A percentile compares a stretch with the other conserved stretches of the same genome.
These are phyloP conservation scores for Phorcus lineatus DNA, from an alignment of 2,888 invertebrate species.

Conservation along the genomic window DNA sequence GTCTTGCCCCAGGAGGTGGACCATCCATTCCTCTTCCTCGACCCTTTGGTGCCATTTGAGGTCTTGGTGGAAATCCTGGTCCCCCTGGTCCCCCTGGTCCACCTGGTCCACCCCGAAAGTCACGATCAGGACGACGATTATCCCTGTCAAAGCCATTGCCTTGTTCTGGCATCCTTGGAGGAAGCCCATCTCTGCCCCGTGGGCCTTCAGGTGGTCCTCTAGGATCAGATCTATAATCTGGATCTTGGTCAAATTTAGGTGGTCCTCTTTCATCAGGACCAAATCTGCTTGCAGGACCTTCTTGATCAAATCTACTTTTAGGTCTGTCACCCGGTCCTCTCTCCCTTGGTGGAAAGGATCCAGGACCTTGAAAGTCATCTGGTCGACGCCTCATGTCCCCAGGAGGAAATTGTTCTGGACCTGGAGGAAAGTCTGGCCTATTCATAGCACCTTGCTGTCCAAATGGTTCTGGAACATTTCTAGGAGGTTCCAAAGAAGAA, in stretches of 20 bases:
- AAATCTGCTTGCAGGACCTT: conserved; percentile 19
- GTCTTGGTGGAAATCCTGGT: conserved; percentile 16
- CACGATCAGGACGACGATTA: neutral
- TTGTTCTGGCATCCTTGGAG: conserved; percentile 19
- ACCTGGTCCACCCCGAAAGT: conserved; percentile 25
- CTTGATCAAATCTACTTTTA: conserved; percentile 26
- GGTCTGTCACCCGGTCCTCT: conserved; percentile 18
- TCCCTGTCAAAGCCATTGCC: conserved; percentile 24
- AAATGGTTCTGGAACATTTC: conserved; percentile 1
- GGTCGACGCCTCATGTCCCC: neutral
- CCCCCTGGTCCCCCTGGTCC: conserved; percentile 24
- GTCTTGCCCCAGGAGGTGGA: neutral
- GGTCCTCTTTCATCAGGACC: conserved; percentile 20
- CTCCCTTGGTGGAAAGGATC: conserved; percentile 10
- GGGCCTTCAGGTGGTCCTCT: conserved; percentile 28
- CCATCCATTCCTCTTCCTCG: conserved; percentile 1
- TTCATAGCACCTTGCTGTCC: neutral
- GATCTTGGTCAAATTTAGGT: neutral
- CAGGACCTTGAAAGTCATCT: neutral
- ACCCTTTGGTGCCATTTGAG: conserved; percentile 8
- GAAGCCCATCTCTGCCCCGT: conserved; percentile 24
- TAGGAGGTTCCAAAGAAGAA: neutral
- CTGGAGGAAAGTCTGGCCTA: neutral
- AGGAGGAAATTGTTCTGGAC: conserved; percentile 6
- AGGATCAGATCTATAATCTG: neutral